Evolutionary conservation across 2,888 invertebrate genomes (phyloP), one percentile per base, ranked within the genome.

Genomic region (Dichetophora obliterata): DNA sequence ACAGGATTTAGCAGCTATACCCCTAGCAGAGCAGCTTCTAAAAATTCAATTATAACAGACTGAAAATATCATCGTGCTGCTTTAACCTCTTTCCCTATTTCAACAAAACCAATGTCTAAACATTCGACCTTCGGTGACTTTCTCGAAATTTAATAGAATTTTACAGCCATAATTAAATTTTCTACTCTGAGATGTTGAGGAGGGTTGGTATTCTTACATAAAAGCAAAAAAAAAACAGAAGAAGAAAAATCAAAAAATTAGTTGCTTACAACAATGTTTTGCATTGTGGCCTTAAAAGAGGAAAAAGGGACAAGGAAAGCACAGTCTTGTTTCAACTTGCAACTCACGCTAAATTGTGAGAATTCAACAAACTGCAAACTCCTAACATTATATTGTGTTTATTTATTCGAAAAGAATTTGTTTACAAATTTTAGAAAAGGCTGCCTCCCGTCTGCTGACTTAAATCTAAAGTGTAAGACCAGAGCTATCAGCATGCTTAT

Each of bases 11-110:
- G 4, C 59, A 59, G 27, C 59, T 59, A 27, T 14, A 59, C 5
- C 24, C 11, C 27, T 3, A 22, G 6, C 59, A 27, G 27, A 22
- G 22, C 24, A 9, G 11, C 22, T 11, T 27, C 59, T 27, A 59
- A 59, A 59, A 59, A 59, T 59, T 59, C 59, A 59, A 59, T 59
- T 59, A 59, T 59, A 59, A 59, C 24, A 27, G 6, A 59, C 16
- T 27, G 59, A 24, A 59, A 22, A 59, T 22, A 59, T 14, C 59
- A 22, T 59, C 14, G 27, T 5, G 27, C 14, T 27, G 24, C 27
- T 22, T 14, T n/a, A 11, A 22, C 11, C 14, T 43, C 11, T 14
- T 2, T 14, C 3, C 11, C 43, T 11, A 43, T 2, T 43, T 2
- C 2, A 43, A 43, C 2, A 43, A 43, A 43, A 11, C 43, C 43